Conservation (phyloP, 2,888 invertebrate species). For the Paralinhomoeus sp. region DNA sequence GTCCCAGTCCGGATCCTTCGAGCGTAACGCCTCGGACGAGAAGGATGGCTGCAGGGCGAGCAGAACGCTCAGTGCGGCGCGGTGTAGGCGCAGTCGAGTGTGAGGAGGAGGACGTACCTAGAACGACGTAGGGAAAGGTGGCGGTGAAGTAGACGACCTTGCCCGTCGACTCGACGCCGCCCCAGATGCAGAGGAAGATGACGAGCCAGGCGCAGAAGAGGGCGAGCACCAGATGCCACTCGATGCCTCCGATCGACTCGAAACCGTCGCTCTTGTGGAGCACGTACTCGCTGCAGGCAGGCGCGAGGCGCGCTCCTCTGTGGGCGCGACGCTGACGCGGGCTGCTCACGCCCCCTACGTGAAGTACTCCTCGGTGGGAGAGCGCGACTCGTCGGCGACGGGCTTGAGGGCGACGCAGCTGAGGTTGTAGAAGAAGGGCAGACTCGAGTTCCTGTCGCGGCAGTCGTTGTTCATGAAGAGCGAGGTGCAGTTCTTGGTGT, state of each 20-base stretch:
- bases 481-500: slow-evolving; percentile 37
- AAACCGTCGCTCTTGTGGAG: slow-evolving; percentile 2
- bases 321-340: too few relatives aligned
- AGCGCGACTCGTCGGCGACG: too few relatives aligned
- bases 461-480: background rate
- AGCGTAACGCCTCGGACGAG: slow-evolving; percentile 3
- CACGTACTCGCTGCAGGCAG: too few relatives aligned
- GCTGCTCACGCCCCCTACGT: background rate
- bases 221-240: slow-evolving; percentile 23
- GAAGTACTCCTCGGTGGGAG: slow-evolving; percentile 3
- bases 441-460: too few relatives aligned
- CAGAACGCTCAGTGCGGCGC: too few relatives aligned
- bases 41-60: too few relatives aligned
- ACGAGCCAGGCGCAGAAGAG: slow-evolving; percentile 25
- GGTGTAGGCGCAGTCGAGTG: too few relatives aligned
- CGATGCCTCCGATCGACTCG: slow-evolving; percentile 7
- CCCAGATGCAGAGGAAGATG: slow-evolving; percentile 25
- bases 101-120: too few relatives aligned
- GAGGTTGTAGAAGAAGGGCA: slow-evolving; percentile 1
- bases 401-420: too few relatives aligned
- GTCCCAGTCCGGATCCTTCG: background rate
- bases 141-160: slow-evolving; percentile 65
- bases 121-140: slow-evolving; percentile 36
- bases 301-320: too few relatives aligned
- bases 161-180: slow-evolving; percentile 25